Evolutionary conservation across 2,888 invertebrate species (phyloP), one percentile per base, ranked within the genome.

Genomic region (Nemoura dubitans): DNA sequence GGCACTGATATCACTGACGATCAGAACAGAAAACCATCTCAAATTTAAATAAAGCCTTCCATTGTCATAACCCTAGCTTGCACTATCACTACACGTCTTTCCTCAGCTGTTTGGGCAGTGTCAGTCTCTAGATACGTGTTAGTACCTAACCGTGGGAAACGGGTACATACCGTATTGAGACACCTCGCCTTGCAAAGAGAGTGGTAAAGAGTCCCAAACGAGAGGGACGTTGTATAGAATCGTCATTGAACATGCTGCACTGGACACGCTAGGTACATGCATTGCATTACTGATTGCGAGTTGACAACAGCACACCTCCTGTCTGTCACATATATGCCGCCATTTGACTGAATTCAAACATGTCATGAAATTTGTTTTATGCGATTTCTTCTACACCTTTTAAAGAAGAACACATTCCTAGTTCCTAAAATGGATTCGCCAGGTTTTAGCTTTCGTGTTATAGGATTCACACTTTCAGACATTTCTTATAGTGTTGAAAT

Each of bases 71-170:
- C 78, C 78, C 25, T 26, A 78, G n/a, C 25, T n/a, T 26, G 59
- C 59, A 59, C 21, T 59, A 10, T 59, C 59, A 21, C 36, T 36
- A 10, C 16, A 10, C 21, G 59, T 21, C 14, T 36, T 36, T 3
- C 36, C 21, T 78, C 78, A 27, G 78, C 78, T 25, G 78, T 59
- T 7, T 59, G 14, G 59, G 59, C 59, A 59, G 36, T 36, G 36
- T 36, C 3, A 6, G 36, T 10, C 10, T 36, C 5, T 36, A 6
- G 36, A 36, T 36, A 36, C 5, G 36, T 36, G 36, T 36, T 6
- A 36, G 36, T 25, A n/a, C n/a, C n/a, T n/a, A 86, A 88, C 86
- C 88, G 88, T 88, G 88, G 88, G 88, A 88, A 88, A 81, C 88
- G 88, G 88, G 88, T 87, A 86, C 88, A 87, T 2, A 36, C 36